phyloP scores from a whole-genome alignment of 2,113 vertebrate genomes.

The Scytalopus superciliaris region DNA sequence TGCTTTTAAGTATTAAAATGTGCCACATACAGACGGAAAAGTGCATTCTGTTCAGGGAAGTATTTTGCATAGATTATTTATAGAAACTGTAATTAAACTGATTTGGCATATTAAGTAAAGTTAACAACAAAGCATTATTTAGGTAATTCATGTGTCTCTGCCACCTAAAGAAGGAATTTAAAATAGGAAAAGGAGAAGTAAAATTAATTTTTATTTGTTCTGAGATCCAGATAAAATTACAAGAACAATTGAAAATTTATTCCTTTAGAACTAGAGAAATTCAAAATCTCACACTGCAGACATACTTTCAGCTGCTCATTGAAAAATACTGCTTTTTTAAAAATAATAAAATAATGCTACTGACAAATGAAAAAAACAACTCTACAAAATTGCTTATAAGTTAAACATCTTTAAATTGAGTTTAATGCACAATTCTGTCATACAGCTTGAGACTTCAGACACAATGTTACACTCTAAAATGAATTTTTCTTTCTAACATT shows the following conservation, averaged over 20 bases:
- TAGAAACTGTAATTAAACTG: conserved; percentile 79
- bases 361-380: not conserved
- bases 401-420: not conserved
- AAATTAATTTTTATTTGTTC: conserved; percentile 54
- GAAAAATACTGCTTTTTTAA: not conserved
- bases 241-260: conserved; percentile 8
- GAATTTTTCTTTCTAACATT: not conserved
- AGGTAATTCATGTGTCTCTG: conserved; percentile 46
- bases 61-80: conserved; percentile 79
- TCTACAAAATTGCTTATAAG: not conserved
- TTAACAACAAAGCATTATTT: conserved; percentile 66
- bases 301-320: not conserved
- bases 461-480: not conserved
- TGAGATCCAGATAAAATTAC: conserved; percentile 6
- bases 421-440: not conserved
- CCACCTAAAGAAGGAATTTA: conserved; percentile 55
- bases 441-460: not conserved
- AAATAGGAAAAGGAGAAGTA: conserved; percentile 7
- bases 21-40: conserved; percentile 73
- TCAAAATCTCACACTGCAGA: not conserved
- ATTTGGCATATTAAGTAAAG: conserved; percentile 74
- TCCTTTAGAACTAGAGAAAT: not conserved
- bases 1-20: conserved; percentile 83
- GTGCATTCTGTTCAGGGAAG: conserved; percentile 73
- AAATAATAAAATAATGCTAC: not conserved